Evolutionary conservation across 2,888 invertebrate species (phyloP), one percentile per base, ranked within the genome.

Genomic region (Marronus borbonicus): DNA sequence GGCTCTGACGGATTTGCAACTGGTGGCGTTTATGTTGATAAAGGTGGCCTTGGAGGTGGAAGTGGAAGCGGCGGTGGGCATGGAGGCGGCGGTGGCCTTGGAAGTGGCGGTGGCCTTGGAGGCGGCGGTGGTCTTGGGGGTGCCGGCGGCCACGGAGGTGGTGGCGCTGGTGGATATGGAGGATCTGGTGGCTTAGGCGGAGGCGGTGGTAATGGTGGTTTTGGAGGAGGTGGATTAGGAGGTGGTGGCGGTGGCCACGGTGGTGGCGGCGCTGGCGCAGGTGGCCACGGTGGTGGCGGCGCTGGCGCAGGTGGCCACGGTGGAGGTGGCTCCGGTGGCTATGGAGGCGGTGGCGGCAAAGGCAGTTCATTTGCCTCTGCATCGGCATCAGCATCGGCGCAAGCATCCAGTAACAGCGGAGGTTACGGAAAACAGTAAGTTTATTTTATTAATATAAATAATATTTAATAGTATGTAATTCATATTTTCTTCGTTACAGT

Each of bases 31-130:
- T 68, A 49, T 49, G 49, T 68, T 68, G 68, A 68, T 49, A 49
- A 68, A 49, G 82, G 81, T 76, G 77, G 79, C n/a, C 77, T 75
- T 14, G 69, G 70, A 39, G 77, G 74, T 31, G 65, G 50, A 20
- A 76, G 76, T 39, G 70, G 70, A 8, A 17, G 28, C n/a, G 70
- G 58, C 4, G 50, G 50, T 17, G 80, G 77, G 0, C 69, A n/a
- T 5, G 76, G 76, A 36, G 52, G 52, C 50, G 74, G 74, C 0
- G 58, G 68, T 12, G 76, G 50, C 12, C 65, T 64, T 36, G 74
- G 74, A 8, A 58, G 68, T 17, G 76, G 50, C 12, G 76, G 76
- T 20, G 79, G 78, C 52, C 44, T 39, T 49, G 75, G 72, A 17
- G 75, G 77, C 31, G 72, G 12, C 4, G 68, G 66, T 52, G 62